phyloP scores from a whole-genome alignment of 2,888 invertebrate species.

The Phorcus lineatus region DNA sequence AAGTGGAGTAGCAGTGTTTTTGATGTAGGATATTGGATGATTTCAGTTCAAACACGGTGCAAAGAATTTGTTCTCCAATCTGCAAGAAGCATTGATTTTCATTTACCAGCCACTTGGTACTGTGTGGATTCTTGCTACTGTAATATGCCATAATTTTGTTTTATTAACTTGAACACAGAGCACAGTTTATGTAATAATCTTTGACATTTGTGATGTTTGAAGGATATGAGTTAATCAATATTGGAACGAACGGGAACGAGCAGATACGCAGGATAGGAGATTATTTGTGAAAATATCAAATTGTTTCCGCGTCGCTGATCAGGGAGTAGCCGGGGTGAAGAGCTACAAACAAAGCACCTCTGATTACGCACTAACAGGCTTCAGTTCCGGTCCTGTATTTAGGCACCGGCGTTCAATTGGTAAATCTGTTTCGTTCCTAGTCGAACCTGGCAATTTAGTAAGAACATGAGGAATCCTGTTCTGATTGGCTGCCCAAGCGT shows the following conservation, averaged over 20 bases:
- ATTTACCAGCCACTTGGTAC: neutral
- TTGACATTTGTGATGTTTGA: conserved; percentile 3
- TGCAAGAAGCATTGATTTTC: neutral
- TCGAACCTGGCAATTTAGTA: conserved; percentile 18
- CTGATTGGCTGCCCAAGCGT: conserved; percentile 14
- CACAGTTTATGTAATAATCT: conserved; percentile 17
- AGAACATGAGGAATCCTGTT: conserved; percentile 16
- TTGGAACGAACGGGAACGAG: neutral
- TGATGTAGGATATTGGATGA: too few species aligned
- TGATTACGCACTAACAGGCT: conserved; percentile 1
- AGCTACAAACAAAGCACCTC: neutral
- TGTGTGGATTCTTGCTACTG: neutral
- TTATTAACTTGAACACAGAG: conserved; percentile 22
- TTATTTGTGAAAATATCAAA: conserved; percentile 25
- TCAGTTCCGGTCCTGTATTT: conserved; percentile 8
- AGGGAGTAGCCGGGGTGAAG: neutral
- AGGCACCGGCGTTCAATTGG: neutral
- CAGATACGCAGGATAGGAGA: conserved; percentile 15
- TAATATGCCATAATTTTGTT: conserved; percentile 20
- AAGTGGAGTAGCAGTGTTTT: too few species aligned
- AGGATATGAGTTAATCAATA: neutral
- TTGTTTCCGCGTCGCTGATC: conserved; percentile 3
- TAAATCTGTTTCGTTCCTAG: conserved; percentile 11
- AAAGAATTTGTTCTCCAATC: neutral
- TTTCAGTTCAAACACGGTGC: too few species aligned